Conservation (phyloP, 2,113 vertebrate species). For the Lepus americanus region DNA sequence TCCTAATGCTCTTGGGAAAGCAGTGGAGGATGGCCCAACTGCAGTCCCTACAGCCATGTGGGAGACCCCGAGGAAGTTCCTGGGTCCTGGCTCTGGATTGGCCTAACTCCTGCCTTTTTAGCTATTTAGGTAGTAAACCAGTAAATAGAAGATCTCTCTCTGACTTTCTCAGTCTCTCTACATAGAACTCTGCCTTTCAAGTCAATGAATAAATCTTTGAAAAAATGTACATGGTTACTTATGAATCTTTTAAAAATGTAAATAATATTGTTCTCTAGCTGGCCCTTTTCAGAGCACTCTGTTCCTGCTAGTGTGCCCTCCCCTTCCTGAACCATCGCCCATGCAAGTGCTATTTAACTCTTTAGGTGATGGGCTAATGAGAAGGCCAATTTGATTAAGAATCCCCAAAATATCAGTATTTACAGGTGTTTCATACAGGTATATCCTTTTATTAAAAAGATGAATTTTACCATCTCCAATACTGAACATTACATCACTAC, state of each 20-base stretch:
- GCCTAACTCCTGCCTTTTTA: no score
- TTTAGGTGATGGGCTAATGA: background rate
- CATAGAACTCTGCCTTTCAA: no score
- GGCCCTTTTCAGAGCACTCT: background rate
- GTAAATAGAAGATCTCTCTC: no score
- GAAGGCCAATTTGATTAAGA: background rate
- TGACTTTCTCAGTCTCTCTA: no score
- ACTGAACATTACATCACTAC: background rate
- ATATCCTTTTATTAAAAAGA: background rate
- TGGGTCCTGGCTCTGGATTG: no score
- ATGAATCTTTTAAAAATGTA: background rate
- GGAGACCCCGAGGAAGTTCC: no score
- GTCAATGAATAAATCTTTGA: no score
- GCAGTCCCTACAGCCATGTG: no score
- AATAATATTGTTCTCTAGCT: background rate
- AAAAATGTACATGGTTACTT: background rate
- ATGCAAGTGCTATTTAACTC: background rate
- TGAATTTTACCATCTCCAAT: background rate
- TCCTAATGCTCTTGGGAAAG: no score
- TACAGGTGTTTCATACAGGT: background rate
- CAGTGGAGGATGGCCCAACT: no score
- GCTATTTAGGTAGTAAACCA: no score
- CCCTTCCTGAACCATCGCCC: background rate
- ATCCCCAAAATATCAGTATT: background rate
- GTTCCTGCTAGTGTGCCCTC: background rate